Evolutionary conservation across 2,888 invertebrate genomes (phyloP), one percentile per base, ranked within the genome.

Genomic region (Xylocampa areola): DNA sequence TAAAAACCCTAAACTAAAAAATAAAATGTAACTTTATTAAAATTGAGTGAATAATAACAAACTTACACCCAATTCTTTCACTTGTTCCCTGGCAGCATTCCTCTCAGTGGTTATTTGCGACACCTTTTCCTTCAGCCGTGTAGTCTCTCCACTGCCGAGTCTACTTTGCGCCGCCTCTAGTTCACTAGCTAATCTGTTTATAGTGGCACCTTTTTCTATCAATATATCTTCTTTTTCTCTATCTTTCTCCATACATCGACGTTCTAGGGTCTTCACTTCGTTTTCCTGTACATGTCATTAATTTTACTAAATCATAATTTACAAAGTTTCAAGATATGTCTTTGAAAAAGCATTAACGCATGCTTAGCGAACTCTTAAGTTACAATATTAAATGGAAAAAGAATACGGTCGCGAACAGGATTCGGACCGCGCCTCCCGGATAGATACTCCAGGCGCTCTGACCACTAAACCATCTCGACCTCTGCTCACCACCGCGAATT

Each of bases 161-260:
- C 93, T 80, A 70, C 87, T 93, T 43, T 96, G 96, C 0, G 96
- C 95, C 4, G 95, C 94, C 61, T 95, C 95, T 39, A 96, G 72
- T 16, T 95, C 95, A 16, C 88, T 86, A 0, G 94, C 95, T n/a
- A 96, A 73, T 36, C 95, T 91, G 82, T 96, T 96, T 55, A 96
- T 95, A 11, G 95, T 95, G 0, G 94, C 91, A 0, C 95, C 94
- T 64, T 96, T 96, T 33, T 96, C 96, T 39, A 95, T 90, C 35
- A 96, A 76, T 62, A 96, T 87, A 2, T 91, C 87, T 75, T 96
- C 96, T 45, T 96, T 95, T 13, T 94, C 95, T 62, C 94, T 88
- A 41, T 96, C 95, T 1, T 95, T 84, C 23, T 96, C 95, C 73
- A 89, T 89, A 68, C 95, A 95, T 8, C 90, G 93, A 29, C 90